Conservation (phyloP, 2,888 invertebrate species). For the Hirtodrosophila trivittata region DNA sequence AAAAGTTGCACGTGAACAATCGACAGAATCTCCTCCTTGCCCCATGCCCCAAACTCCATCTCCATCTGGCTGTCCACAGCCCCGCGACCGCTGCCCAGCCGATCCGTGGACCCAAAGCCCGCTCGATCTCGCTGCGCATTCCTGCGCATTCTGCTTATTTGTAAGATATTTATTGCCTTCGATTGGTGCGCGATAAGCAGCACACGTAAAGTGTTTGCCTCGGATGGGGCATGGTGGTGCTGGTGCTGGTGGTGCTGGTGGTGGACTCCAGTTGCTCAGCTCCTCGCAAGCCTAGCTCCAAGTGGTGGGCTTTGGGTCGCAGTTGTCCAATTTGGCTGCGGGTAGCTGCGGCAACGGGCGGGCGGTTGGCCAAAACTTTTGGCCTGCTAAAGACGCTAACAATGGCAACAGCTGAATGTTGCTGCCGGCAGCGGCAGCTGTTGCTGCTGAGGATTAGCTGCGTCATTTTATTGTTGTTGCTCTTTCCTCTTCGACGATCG, state of each 20-base stretch:
- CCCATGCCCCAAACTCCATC: neutral
- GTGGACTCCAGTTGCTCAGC: constrained; percentile 1
- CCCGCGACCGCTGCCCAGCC: neutral
- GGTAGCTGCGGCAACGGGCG: neutral
- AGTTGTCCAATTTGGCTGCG: constrained; percentile 30
- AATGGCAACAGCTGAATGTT: constrained; percentile 59
- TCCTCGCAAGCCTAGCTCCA: constrained; percentile 35
- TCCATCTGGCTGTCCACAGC: constrained; percentile 8
- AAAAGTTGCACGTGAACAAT: constrained; percentile 75
- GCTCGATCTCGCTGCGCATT: constrained; percentile 61
- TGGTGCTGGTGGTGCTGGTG: neutral
- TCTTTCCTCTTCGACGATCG: constrained; percentile 54
- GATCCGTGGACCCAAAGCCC: neutral
- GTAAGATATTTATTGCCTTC: constrained; percentile 84
- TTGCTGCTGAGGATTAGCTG: constrained; percentile 56
- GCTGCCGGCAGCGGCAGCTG: constrained; percentile 43
- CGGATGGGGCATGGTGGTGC: too few species aligned
- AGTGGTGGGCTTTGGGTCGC: constrained; percentile 5
- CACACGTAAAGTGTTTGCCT: constrained; percentile 82
- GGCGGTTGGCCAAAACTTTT: constrained; percentile 32
- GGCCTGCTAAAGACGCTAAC: constrained; percentile 55
- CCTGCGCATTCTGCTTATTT: constrained; percentile 84
- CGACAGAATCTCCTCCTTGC: constrained; percentile 54
- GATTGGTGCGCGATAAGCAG: constrained; percentile 83
- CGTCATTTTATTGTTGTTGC: constrained; percentile 62